These are phyloP conservation scores for Phaonia tiefii DNA, from an alignment of 2,888 invertebrate genomes.

Conservation along the genomic window DNA sequence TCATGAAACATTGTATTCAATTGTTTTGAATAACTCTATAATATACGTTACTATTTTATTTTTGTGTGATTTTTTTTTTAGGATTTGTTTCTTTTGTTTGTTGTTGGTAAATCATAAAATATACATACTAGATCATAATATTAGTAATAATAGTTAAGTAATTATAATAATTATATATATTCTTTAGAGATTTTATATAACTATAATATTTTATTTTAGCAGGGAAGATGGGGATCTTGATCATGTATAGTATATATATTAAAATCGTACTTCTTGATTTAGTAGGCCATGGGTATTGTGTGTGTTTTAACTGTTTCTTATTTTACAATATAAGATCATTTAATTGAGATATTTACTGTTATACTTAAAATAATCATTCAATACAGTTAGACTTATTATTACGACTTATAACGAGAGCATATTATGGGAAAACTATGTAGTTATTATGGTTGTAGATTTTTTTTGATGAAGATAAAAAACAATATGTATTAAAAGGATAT, in stretches of 20 bases:
- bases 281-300: background rate
- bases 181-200: slow-evolving; percentile 10
- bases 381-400: slow-evolving; percentile 13
- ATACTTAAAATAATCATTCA: slow-evolving; percentile 5
- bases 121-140: slow-evolving; percentile 31
- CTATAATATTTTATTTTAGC: slow-evolving; percentile 9
- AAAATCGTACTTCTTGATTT: slow-evolving; percentile 14
- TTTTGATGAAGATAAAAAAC: background rate
- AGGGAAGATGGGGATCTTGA: background rate
- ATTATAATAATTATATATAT: slow-evolving; percentile 20
- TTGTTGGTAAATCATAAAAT: slow-evolving; percentile 17
- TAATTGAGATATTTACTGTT: background rate
- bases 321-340: background rate
- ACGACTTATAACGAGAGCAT: background rate
- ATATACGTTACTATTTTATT: slow-evolving; percentile 38
- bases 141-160: slow-evolving; percentile 28
- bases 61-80: slow-evolving; percentile 2
- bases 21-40: slow-evolving; percentile 23
- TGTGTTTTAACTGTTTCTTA: slow-evolving; percentile 1
- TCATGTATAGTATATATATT: slow-evolving; percentile 16
- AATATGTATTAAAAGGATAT: background rate
- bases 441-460: background rate
- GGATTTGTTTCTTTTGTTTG: background rate
- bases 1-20: no score
- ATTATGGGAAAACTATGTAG: slow-evolving; percentile 13